phyloP scores from a whole-genome alignment of 2,113 vertebrate species.

The Delphinus delphis region DNA sequence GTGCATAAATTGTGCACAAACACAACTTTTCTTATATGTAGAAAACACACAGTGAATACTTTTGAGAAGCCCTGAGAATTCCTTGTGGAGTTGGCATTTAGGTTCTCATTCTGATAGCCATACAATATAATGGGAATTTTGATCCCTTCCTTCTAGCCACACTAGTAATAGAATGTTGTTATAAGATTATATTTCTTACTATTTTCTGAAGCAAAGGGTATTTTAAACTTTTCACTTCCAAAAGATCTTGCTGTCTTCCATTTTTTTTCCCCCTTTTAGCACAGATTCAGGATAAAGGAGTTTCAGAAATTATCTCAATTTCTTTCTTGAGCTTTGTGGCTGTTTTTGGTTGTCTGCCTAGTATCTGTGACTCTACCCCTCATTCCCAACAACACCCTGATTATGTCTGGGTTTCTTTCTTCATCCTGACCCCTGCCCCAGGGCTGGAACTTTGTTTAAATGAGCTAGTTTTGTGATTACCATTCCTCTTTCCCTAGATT shows the following conservation, averaged over 20 bases:
- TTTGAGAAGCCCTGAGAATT: constrained; percentile 76
- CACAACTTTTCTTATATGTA: constrained; percentile 64
- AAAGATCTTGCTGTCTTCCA: not conserved
- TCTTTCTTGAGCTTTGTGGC: not conserved
- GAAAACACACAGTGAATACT: constrained; percentile 74
- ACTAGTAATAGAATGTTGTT: constrained; percentile 45
- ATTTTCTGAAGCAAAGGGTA: not conserved
- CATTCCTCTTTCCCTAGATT: not conserved
- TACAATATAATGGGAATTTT: constrained; percentile 73
- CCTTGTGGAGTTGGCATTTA: constrained; percentile 72
- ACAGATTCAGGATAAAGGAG: not conserved
- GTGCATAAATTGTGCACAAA: constrained; percentile 51
- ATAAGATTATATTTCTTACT: not conserved
- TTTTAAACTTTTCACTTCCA: not conserved
- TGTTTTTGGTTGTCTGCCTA: not conserved
- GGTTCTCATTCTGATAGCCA: constrained; percentile 65
- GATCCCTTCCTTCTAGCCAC: constrained; percentile 56
- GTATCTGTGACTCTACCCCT: not conserved
- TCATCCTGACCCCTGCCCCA: not conserved
- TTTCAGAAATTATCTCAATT: not conserved
- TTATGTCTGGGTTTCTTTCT: not conserved
- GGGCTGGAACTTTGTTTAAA: not conserved
- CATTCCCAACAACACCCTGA: not conserved
- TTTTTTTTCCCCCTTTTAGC: not conserved
- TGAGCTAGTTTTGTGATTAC: not conserved